Conservation (phyloP, 1,140 invertebrate genomes). For the Penaeus japonicus region DNA sequence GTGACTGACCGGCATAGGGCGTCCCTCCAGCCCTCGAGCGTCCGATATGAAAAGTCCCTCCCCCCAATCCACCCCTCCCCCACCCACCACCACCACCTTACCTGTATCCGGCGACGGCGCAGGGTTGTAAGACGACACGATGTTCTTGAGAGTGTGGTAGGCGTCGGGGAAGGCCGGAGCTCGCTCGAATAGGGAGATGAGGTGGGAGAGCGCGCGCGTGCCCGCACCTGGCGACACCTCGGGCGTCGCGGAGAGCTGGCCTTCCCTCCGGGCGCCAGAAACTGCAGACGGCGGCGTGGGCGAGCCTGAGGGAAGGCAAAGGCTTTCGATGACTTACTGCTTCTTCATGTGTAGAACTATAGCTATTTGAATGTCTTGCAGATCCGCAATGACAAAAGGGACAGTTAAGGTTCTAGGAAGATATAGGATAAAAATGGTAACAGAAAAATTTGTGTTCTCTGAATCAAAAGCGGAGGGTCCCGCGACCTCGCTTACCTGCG, state of each 20-base stretch:
- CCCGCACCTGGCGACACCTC: conserved; percentile 31
- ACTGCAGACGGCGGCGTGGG: neutral
- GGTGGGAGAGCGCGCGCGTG: conserved; percentile 17
- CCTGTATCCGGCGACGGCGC: conserved; percentile 41
- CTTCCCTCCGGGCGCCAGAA: neutral
- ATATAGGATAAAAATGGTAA: neutral
- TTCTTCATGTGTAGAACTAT: neutral
- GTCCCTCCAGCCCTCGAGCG: too few relatives aligned
- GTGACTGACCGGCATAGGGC: too few relatives aligned
- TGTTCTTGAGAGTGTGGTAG: conserved; percentile 52
- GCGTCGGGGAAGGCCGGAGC: conserved; percentile 48
- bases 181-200: conserved; percentile 53
- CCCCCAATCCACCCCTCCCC: too few relatives aligned
- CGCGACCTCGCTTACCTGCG: neutral
- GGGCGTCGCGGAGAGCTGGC: conserved; percentile 2
- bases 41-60: too few relatives aligned
- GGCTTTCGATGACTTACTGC: neutral
- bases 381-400: neutral
- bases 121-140: conserved; percentile 54
- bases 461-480: neutral
- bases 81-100: neutral
- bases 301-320: neutral
- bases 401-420: neutral
- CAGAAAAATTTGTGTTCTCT: neutral
- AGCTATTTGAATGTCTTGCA: neutral